Conservation (phyloP, 1,140 invertebrate genomes). For the Orussus abietinus region DNA sequence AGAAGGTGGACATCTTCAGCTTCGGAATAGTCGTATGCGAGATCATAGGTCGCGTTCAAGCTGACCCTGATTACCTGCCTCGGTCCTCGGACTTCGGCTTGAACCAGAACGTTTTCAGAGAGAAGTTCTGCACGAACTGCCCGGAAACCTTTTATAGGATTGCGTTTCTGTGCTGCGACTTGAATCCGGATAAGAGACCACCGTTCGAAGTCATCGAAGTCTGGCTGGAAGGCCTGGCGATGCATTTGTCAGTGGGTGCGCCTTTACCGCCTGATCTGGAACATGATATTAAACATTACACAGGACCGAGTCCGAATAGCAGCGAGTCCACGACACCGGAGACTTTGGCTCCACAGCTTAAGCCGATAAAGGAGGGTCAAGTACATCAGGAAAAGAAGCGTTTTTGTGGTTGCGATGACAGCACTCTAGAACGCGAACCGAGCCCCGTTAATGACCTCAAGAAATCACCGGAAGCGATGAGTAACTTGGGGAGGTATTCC, state of each 20-base stretch:
- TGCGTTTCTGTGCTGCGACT: constrained; percentile 83
- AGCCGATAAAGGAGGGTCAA: constrained; percentile 53
- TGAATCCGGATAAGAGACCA: constrained; percentile 83
- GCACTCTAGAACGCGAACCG: constrained; percentile 45
- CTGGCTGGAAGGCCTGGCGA: constrained; percentile 74
- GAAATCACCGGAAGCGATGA: constrained; percentile 24
- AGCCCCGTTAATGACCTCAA: constrained; percentile 11
- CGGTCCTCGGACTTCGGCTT: constrained; percentile 87
- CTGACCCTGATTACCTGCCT: constrained; percentile 89
- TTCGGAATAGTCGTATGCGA: constrained; percentile 96
- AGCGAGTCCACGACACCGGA: constrained; percentile 62
- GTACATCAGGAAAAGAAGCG: constrained; percentile 46
- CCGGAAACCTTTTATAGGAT: constrained; percentile 84
- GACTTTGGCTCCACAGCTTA: constrained; percentile 48
- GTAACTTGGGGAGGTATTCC: constrained; percentile 21
- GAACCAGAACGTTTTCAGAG: constrained; percentile 80
- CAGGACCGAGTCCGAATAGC: constrained; percentile 57
- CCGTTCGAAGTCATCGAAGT: constrained; percentile 82
- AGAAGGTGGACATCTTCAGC: constrained; percentile 96
- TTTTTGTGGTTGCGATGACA: constrained; percentile 40
- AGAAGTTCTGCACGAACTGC: constrained; percentile 84
- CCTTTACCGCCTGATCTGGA: constrained; percentile 65
- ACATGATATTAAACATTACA: constrained; percentile 72
- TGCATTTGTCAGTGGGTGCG: constrained; percentile 65
- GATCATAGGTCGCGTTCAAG: constrained; percentile 89